Percentiles rank a stretch among this genome's conserved stretches.
These are phyloP conservation scores for Cryptotermes secundus DNA, from an alignment of 1,140 invertebrate species.

Conservation along the genomic window DNA sequence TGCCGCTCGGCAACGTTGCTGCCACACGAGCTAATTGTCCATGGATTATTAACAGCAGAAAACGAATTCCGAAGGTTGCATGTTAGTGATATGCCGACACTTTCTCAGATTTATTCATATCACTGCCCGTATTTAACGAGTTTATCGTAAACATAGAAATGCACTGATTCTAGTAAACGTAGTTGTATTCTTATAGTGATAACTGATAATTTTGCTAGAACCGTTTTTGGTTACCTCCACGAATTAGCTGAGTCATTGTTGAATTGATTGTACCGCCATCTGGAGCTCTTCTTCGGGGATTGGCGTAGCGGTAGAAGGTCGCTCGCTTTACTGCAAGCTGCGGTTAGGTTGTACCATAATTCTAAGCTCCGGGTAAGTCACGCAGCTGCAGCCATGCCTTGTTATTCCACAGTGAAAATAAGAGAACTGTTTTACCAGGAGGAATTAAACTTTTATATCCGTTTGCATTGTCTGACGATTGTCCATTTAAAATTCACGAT, in stretches of 20 bases:
- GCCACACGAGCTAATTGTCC: too few relatives aligned
- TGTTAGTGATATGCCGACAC: too few relatives aligned
- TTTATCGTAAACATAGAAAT: too few relatives aligned
- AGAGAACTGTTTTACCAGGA: neutral
- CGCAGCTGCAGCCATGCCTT: neutral
- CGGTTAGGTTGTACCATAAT: neutral
- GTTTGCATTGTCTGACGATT: neutral
- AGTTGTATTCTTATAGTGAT: too few relatives aligned
- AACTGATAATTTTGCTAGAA: too few relatives aligned
- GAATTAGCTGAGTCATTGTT: neutral
- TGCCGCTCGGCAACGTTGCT: too few relatives aligned
- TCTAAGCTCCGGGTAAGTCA: neutral
- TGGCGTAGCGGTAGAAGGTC: neutral
- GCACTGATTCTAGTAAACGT: too few relatives aligned
- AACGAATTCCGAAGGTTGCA: too few relatives aligned
- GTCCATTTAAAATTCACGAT: too few relatives aligned
- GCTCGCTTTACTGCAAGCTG: neutral
- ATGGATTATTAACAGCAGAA: too few relatives aligned
- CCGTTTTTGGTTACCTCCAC: neutral
- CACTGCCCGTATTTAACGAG: too few relatives aligned
- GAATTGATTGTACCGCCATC: constrained; percentile 3
- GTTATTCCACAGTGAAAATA: neutral
- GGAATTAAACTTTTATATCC: neutral
- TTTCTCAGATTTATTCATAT: too few relatives aligned
- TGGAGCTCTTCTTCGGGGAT: neutral